Evolutionary conservation across 37 sponge, comb jelly and placozoan genomes (phyloP), one percentile per base, ranked within the genome.

Genomic region (Cladorhizidae sp.): DNA sequence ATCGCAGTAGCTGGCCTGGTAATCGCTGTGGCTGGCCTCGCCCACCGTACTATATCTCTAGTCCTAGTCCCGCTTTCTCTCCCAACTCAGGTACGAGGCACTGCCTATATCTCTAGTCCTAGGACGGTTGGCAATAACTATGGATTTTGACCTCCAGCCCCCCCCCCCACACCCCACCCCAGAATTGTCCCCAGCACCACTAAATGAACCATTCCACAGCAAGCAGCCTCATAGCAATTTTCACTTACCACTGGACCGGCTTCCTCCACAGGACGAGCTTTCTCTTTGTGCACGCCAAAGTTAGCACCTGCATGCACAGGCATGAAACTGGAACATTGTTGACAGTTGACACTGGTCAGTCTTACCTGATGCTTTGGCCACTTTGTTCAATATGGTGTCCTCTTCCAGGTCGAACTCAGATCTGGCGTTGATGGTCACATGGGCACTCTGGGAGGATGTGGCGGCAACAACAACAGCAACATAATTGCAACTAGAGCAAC

Each of bases 201-300:
- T n/a, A n/a, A n/a, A n/a, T n/a, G n/a, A n/a, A n/a, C n/a, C n/a
- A 7, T 32, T 2, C 2, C 67, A 65, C 7, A 32, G 35, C 3
- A 32, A 18, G 12, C 17, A 28, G 8, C 6, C 33, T 41, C 45
- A 67, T 17, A 67, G 37, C 5, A 65, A 64, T 20, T 40, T 69
- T 32, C 14, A 79, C 88, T 79, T 56, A 87, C 92, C 73, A 95
- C 93, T 58, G 90, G 84, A 26, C 81, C 91, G 23, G 70, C 70
- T 23, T 79, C 82, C 0, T 76, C 87, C 70, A 81, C 58, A 9
- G 78, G 52, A 64, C 85, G 87, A 28, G 88, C 80, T 72, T 92
- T 92, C 86, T 95, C 96, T 62, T 95, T 89, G 85, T 95, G 96
- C 59, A 87, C 73, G 64, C 96, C 77, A 77, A 85, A 95, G 81